phyloP scores from a whole-genome alignment of 2,888 invertebrate genomes.

The Protodeltote pygarga region DNA sequence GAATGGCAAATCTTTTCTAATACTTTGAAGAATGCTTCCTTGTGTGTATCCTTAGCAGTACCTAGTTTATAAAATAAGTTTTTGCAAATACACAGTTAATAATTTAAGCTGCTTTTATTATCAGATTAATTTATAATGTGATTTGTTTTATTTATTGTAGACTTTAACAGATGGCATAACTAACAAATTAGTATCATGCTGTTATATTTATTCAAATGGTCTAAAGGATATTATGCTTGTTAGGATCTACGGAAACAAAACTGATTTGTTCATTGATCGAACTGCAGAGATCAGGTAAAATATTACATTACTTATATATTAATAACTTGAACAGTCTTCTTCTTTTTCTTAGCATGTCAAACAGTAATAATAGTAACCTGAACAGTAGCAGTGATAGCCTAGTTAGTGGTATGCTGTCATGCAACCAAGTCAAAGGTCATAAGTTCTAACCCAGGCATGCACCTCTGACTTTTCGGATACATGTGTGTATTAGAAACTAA shows the following conservation, averaged over 20 bases:
- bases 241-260: conserved; percentile 96
- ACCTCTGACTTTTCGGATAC: too few relatives aligned
- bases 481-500: too few relatives aligned
- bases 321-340: too few relatives aligned
- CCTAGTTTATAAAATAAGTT: too few relatives aligned
- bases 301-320: neutral
- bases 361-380: too few relatives aligned
- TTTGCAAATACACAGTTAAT: too few relatives aligned
- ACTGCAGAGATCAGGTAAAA: conserved; percentile 91
- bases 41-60: neutral
- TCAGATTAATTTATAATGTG: neutral
- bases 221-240: conserved; percentile 91
- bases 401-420: too few relatives aligned
- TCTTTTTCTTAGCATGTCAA: neutral
- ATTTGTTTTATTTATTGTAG: conserved; percentile 74
- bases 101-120: neutral
- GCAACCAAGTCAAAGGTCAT: too few relatives aligned
- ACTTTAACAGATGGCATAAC: conserved; percentile 97
- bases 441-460: too few relatives aligned
- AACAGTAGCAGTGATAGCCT: too few relatives aligned
- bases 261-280: conserved; percentile 96
- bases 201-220: conserved; percentile 65
- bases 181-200: conserved; percentile 95
- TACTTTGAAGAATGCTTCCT: neutral
- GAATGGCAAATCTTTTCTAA: too few relatives aligned